Conservation (phyloP, 2,113 vertebrate genomes). For the Megaceryle torquata region DNA sequence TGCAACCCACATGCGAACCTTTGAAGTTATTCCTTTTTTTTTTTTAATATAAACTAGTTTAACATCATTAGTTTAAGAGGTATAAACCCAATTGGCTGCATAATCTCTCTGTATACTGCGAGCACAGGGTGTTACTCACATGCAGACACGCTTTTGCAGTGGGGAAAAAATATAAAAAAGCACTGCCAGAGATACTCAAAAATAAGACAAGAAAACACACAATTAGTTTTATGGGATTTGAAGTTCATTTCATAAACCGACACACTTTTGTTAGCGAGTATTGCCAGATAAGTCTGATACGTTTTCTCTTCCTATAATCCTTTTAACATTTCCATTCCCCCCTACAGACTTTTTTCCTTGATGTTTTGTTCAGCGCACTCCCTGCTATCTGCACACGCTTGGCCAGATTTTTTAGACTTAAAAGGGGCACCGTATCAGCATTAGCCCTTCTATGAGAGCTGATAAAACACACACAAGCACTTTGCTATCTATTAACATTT, state of each 20-base stretch:
- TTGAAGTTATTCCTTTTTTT: constrained; percentile 48
- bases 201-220: constrained; percentile 29
- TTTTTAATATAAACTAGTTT: constrained; percentile 29
- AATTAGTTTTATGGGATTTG: constrained; percentile 32
- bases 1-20: constrained; percentile 63
- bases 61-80: constrained; percentile 56
- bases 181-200: constrained; percentile 16
- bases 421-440: constrained; percentile 36
- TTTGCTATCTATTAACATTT: constrained; percentile 11
- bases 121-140: not conserved
- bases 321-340: constrained; percentile 21
- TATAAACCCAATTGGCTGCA: not conserved
- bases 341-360: constrained; percentile 3
- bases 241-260: constrained; percentile 48
- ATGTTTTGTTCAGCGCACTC: constrained; percentile 43
- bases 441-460: not conserved
- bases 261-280: constrained; percentile 17
- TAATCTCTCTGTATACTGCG: not conserved
- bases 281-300: constrained; percentile 31
- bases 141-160: not conserved
- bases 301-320: constrained; percentile 41
- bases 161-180: not conserved
- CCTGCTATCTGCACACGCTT: constrained; percentile 51
- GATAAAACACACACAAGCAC: constrained; percentile 12
- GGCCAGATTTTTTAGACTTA: constrained; percentile 51